Base-by-base conservation (phyloP, 2,797 vertebrate species). In the Mus minutoides region DNA sequence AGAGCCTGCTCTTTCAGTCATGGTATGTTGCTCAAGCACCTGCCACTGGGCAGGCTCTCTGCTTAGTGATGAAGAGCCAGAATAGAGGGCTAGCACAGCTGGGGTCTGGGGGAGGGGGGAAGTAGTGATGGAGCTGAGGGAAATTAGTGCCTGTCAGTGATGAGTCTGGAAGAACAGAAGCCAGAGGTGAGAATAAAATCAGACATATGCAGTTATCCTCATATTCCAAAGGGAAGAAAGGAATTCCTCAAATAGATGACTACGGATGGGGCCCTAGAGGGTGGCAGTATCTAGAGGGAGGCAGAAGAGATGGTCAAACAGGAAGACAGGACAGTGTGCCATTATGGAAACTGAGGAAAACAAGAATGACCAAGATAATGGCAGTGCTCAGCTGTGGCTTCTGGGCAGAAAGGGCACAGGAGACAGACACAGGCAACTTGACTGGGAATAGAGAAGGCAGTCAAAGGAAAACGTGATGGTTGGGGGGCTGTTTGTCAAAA, bases 1-100 rank as follows among this genome's bases (percentile, higher is more conserved):
- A 26, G 46, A 62, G 5, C 29, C 7, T 3, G 17, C 9, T 67
- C 76, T 12, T 40, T 46, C 69, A 37, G n/a, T 56, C 31, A 1
- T 1, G 3, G 34, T 1, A 1, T 4, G 0, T n/a, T 29, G 56
- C 49, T 12, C 2, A 37, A 46, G 31, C 73, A 71, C 37, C 58
- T 34, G 31, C 73, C 54, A 16, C 0, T 34, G 52, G 40, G n/a
- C 10, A 60, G 34, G 34, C 69, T 31, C n/a, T 54, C 83, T 76
- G 52, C 29, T 54, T 3, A 1, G 22, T 77, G 56, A 16, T 14
- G 43, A 34, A 73, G n/a, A 29, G 49, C 43, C n/a, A 0, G 10
- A 43, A 12, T 37, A 40, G 62, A 19, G n/a, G n/a, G n/a, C n/a
- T n/a, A 2, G 22, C 46, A 40, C 31, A 12, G 54, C 77, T 40